Conservation (phyloP, 2,888 invertebrate species). For the Diarsia brunnea region DNA sequence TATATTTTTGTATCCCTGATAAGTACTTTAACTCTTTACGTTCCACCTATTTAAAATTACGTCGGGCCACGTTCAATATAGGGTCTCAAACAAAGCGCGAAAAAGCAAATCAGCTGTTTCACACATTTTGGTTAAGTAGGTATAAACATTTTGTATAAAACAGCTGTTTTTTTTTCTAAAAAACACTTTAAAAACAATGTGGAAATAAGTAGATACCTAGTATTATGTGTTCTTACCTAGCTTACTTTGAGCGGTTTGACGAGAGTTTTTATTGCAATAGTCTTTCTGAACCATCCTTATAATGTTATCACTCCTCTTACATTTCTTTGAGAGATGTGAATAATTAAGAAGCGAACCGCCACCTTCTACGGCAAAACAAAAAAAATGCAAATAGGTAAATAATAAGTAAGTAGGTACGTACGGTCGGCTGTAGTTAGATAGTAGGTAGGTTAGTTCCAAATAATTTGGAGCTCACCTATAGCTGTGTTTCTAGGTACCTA, state of each 20-base stretch:
- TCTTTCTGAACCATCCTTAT: slow-evolving; percentile 48
- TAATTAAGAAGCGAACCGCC: slow-evolving; percentile 41
- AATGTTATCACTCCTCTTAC: slow-evolving; percentile 48
- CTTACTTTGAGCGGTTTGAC: slow-evolving; percentile 44
- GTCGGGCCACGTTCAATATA: slow-evolving; percentile 36
- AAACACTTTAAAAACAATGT: slow-evolving; percentile 33
- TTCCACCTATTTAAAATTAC: slow-evolving; percentile 42
- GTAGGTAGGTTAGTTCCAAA: slow-evolving; percentile 35
- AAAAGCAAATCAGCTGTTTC: slow-evolving; percentile 26
- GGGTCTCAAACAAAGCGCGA: slow-evolving; percentile 32
- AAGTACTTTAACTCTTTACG: slow-evolving; percentile 43
- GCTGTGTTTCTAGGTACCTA: slow-evolving; percentile 36
- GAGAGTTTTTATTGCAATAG: slow-evolving; percentile 44
- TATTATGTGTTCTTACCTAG: slow-evolving; percentile 42
- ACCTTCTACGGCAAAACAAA: slow-evolving; percentile 43
- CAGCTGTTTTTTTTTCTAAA: slow-evolving; percentile 40
- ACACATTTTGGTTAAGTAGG: slow-evolving; percentile 34
- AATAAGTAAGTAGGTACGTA: slow-evolving; percentile 41
- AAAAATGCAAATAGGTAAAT: slow-evolving; percentile 43
- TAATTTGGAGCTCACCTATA: slow-evolving; percentile 31
- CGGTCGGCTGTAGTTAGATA: slow-evolving; percentile 34
- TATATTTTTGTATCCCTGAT: slow-evolving; percentile 40
- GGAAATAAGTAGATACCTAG: slow-evolving; percentile 33
- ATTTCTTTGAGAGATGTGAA: slow-evolving; percentile 45
- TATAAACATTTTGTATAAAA: slow-evolving; percentile 37